phyloP scores from a whole-genome alignment of 1,140 invertebrate genomes.

The Mylabris phalerata region DNA sequence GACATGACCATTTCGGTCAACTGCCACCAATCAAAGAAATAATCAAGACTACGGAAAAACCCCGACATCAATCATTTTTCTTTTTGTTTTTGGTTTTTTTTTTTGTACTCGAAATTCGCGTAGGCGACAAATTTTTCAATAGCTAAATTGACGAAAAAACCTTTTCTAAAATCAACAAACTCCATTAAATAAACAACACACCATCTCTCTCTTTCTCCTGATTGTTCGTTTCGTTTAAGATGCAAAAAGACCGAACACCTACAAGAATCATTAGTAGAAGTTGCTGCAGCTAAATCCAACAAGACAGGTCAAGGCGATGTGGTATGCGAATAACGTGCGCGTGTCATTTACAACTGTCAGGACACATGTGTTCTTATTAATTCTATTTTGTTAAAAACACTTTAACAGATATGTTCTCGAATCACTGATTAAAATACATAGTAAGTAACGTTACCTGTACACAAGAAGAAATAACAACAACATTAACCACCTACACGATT shows the following conservation, averaged over 20 bases:
- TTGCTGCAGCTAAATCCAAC: too few relatives aligned
- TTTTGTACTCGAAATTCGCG: too few relatives aligned
- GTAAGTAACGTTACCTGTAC: too few relatives aligned
- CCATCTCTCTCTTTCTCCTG: too few relatives aligned
- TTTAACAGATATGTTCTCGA: not conserved
- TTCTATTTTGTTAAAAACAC: constrained; percentile 8
- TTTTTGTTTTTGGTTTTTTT: too few relatives aligned
- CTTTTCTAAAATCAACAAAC: not conserved
- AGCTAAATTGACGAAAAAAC: too few relatives aligned
- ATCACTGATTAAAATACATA: too few relatives aligned
- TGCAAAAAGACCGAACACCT: not conserved
- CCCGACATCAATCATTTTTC: constrained; percentile 2
- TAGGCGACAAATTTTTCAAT: too few relatives aligned
- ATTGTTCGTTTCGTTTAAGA: not conserved
- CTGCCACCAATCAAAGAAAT: constrained; percentile 1
- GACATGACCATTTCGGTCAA: constrained; percentile 3
- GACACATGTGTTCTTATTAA: constrained; percentile 16
- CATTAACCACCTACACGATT: not conserved
- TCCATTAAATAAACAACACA: not conserved
- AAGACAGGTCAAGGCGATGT: constrained; percentile 3
- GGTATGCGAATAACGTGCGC: not conserved
- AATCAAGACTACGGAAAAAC: constrained; percentile 1
- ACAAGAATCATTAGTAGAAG: not conserved
- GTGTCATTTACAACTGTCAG: constrained; percentile 19
- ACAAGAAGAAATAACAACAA: not conserved